Evolutionary conservation across 2,797 vertebrate genomes (phyloP).

Genomic region (Melanotaenia pygmaea): DNA sequence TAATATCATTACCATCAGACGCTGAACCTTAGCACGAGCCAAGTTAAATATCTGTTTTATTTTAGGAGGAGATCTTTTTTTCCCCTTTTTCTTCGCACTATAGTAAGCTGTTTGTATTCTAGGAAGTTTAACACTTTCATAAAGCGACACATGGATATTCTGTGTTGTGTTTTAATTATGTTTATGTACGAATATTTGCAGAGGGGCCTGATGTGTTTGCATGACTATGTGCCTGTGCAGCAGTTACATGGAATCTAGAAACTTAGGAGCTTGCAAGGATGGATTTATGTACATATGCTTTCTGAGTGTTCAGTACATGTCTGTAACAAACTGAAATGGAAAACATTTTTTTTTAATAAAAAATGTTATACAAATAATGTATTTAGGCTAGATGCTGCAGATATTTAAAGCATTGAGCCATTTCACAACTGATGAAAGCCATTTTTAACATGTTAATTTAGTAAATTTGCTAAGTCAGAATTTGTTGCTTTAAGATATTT

Average conservation of each 20-base stretch:
- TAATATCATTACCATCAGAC: conserved; percentile 85
- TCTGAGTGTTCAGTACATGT: not conserved
- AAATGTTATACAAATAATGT: not conserved
- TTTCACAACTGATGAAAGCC: not conserved
- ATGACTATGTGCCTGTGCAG: conserved; percentile 43
- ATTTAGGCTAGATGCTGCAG: not conserved
- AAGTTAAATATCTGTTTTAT: conserved; percentile 87
- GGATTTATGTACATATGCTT: conserved; percentile 16
- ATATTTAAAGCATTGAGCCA: not conserved
- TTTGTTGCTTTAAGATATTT: not conserved
- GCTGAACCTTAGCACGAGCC: conserved; percentile 73
- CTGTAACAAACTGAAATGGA: not conserved
- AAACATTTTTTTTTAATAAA: not conserved
- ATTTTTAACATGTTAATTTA: not conserved
- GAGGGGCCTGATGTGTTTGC: conserved; percentile 49
- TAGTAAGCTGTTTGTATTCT: conserved; percentile 68
- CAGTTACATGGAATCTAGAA: conserved; percentile 16
- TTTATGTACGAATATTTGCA: conserved; percentile 66
- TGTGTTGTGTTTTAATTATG: conserved; percentile 73
- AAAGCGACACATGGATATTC: conserved; percentile 70
- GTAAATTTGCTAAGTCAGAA: not conserved
- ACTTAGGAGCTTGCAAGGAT: conserved; percentile 4
- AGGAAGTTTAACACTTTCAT: conserved; percentile 65
- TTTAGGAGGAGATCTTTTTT: conserved; percentile 76
- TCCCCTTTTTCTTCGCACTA: conserved; percentile 41